Percentiles rank a stretch among this genome's conserved stretches.
phyloP scores from a whole-genome alignment of 2,888 invertebrate species.

The Himalopsyche japonica region DNA sequence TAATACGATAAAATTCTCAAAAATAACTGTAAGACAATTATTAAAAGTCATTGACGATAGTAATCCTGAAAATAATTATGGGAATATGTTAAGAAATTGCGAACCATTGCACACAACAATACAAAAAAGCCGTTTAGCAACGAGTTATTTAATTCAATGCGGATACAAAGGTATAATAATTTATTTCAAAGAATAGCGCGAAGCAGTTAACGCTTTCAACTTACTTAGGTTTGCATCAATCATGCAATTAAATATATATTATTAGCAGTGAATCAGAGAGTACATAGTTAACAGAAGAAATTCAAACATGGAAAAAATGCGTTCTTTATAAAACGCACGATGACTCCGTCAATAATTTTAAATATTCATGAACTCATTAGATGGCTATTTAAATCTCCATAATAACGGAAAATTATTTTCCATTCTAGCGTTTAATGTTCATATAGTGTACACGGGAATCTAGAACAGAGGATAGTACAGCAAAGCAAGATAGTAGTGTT shows the following conservation, averaged over 20 bases:
- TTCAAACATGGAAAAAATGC: no score
- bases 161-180: background rate
- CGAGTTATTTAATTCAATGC: background rate
- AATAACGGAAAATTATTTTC: no score
- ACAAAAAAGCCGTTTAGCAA: background rate
- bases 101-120: background rate
- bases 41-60: background rate
- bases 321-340: no score
- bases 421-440: no score
- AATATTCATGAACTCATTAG: no score
- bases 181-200: background rate
- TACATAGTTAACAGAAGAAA: no score
- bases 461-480: no score
- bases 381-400: no score
- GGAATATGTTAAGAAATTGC: background rate
- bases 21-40: background rate
- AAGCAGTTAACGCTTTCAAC: background rate
- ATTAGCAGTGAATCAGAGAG: background rate
- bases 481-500: no score
- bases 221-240: background rate
- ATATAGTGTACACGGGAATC: no score
- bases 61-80: background rate
- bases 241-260: background rate
- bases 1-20: background rate
- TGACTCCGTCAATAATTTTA: no score